A percentile compares a stretch with the other conserved stretches of the same genome.
phyloP scores from a whole-genome alignment of 2,797 vertebrate species.

The Paedocypris micromegethes region DNA sequence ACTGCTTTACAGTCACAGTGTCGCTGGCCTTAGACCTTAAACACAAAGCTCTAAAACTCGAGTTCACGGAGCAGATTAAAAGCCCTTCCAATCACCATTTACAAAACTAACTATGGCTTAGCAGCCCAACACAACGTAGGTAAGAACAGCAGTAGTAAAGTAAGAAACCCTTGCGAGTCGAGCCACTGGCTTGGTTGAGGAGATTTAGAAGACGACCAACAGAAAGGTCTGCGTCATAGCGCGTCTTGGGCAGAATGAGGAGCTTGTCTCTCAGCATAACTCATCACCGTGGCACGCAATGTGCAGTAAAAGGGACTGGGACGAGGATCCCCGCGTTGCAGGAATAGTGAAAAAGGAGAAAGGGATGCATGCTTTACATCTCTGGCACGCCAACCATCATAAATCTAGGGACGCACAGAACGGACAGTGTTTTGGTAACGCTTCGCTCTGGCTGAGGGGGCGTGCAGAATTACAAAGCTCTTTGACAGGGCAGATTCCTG shows the following conservation, averaged over 20 bases:
- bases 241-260: slow-evolving; percentile 4
- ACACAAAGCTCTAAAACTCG: not conserved
- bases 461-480: slow-evolving; percentile 13
- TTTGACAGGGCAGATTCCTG: slow-evolving; percentile 41
- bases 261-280: slow-evolving; percentile 26
- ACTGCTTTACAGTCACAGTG: slow-evolving; percentile 10
- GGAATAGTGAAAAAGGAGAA: not conserved
- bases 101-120: slow-evolving; percentile 42
- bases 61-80: not conserved
- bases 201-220: slow-evolving; percentile 7
- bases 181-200: slow-evolving; percentile 20
- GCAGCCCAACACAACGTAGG: slow-evolving; percentile 20
- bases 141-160: slow-evolving; percentile 12
- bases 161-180: slow-evolving; percentile 3
- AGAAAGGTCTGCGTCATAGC: slow-evolving; percentile 14
- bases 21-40: slow-evolving; percentile 4
- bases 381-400: not conserved
- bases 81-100: slow-evolving; percentile 37
- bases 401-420: slow-evolving; percentile 31
- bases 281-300: slow-evolving; percentile 6
- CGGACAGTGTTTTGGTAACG: slow-evolving; percentile 40
- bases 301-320: slow-evolving; percentile 15
- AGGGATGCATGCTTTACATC: slow-evolving; percentile 9
- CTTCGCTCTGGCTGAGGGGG: slow-evolving; percentile 28
- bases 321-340: slow-evolving; percentile 7